These are phyloP conservation scores for Tangara arthus DNA, from an alignment of 2,797 vertebrate genomes.

Conservation along the genomic window DNA sequence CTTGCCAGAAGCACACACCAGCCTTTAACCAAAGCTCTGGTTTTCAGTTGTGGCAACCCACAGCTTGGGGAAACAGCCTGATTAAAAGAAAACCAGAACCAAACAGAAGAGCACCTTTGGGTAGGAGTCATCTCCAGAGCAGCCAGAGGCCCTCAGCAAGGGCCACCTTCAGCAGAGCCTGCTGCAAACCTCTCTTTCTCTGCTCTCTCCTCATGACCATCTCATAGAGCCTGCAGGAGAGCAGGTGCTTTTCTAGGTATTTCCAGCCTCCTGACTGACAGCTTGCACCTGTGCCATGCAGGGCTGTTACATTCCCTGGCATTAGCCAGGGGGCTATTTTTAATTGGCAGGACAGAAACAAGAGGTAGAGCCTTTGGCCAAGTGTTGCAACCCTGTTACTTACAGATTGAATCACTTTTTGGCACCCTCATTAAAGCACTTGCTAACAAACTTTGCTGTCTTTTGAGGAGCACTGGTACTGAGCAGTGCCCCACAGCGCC, in stretches of 20 bases:
- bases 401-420: neutral
- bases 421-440: neutral
- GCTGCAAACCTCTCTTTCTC: neutral
- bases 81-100: neutral
- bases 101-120: neutral
- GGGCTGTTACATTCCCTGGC: neutral
- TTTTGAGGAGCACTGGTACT: neutral
- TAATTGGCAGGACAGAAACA: neutral
- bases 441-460: neutral
- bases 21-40: neutral
- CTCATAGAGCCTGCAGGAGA: neutral
- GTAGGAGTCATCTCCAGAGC: fast-evolving
- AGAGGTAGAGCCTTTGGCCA: neutral
- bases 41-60: neutral
- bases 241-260: neutral
- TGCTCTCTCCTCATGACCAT: neutral
- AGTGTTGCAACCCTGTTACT: neutral
- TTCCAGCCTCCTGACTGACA: neutral
- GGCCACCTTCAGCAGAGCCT: neutral
- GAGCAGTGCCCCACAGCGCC: neutral
- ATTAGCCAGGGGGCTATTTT: conserved; percentile 1
- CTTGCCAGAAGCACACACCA: neutral
- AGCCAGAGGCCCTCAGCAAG: neutral
- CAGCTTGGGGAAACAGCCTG: neutral
- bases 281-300: neutral